Evolutionary conservation across 1,140 invertebrate genomes (phyloP).

Genomic region (Hirudo medicinalis): DNA sequence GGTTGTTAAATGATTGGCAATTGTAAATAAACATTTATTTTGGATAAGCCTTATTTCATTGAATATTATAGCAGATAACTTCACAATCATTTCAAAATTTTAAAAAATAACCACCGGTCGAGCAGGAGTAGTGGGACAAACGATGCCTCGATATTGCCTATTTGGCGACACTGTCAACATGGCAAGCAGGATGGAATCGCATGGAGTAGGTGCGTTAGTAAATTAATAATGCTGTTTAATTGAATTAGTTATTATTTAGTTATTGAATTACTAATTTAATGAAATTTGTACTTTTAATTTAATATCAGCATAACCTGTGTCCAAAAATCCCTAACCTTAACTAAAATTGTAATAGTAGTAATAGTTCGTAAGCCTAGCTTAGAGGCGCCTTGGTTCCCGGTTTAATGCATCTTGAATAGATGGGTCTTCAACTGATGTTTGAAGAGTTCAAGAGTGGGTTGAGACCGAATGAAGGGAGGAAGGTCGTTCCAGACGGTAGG

Average conservation of each 20-base stretch:
- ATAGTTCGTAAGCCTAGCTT: no score
- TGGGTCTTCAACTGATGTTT: no score
- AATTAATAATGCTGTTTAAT: background rate
- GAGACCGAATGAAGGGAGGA: no score
- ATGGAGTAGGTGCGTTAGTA: constrained; percentile 44
- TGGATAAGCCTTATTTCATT: background rate
- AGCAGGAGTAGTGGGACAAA: constrained; percentile 61
- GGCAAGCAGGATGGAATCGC: constrained; percentile 68
- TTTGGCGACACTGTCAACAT: constrained; percentile 53
- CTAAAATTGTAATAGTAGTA: no score
- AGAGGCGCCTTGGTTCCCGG: no score
- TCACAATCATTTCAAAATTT: background rate
- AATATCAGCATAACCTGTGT: background rate
- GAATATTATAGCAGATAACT: background rate
- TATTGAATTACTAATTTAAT: background rate
- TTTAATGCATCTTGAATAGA: no score
- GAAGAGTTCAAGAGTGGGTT: no score
- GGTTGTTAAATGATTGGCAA: constrained; percentile 38
- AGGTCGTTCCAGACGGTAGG: no score
- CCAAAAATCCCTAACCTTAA: no score
- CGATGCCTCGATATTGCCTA: constrained; percentile 79
- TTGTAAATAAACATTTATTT: background rate
- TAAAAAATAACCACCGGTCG: background rate
- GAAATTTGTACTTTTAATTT: background rate
- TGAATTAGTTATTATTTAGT: no score